phyloP scores from a whole-genome alignment of 30 jellyfish, hydroid and myxozoan genomes.

The Catostylus mosaicus region DNA sequence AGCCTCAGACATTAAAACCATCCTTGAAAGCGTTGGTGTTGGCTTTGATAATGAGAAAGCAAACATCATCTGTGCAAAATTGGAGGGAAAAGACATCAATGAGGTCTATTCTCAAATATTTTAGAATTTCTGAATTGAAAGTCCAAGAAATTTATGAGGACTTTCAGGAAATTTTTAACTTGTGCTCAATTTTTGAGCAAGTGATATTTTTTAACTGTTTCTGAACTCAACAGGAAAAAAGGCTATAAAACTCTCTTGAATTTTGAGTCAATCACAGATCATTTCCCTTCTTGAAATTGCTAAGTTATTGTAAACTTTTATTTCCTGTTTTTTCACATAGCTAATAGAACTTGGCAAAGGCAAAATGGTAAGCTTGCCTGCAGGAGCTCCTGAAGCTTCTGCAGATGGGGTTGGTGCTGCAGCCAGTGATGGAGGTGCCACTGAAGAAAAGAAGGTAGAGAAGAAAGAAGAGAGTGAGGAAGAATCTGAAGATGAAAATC shows the following conservation, averaged over 20 bases:
- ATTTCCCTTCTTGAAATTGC: too few relatives aligned
- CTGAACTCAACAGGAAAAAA: too few relatives aligned
- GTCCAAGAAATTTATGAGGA: too few relatives aligned
- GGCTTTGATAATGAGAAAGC: slow-evolving; percentile 94
- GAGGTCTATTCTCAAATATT: too few relatives aligned
- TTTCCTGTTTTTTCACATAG: slow-evolving; percentile 21
- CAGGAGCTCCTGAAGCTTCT: slow-evolving; percentile 92
- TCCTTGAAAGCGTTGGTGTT: slow-evolving; percentile 94
- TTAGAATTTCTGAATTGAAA: too few relatives aligned
- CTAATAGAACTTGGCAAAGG: slow-evolving; percentile 84
- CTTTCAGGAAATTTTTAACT: too few relatives aligned
- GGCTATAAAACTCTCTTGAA: too few relatives aligned
- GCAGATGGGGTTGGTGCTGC: slow-evolving; percentile 82
- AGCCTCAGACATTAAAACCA: slow-evolving; percentile 68
- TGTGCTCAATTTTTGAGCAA: too few relatives aligned
- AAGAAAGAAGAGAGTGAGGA: slow-evolving; percentile 71
- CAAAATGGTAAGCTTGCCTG: slow-evolving; percentile 97
- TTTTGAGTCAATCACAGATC: too few relatives aligned
- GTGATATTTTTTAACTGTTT: too few relatives aligned
- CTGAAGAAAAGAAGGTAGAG: slow-evolving; percentile 84
- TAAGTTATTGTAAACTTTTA: too few relatives aligned
- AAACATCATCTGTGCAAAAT: slow-evolving; percentile 71
- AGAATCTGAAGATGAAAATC: slow-evolving; percentile 86
- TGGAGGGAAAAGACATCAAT: slow-evolving; percentile 83
- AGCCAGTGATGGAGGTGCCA: slow-evolving; percentile 76